Evolutionary conservation across 2,888 invertebrate species (phyloP), one percentile per base, ranked within the genome.

Genomic region (Aquatica leii): DNA sequence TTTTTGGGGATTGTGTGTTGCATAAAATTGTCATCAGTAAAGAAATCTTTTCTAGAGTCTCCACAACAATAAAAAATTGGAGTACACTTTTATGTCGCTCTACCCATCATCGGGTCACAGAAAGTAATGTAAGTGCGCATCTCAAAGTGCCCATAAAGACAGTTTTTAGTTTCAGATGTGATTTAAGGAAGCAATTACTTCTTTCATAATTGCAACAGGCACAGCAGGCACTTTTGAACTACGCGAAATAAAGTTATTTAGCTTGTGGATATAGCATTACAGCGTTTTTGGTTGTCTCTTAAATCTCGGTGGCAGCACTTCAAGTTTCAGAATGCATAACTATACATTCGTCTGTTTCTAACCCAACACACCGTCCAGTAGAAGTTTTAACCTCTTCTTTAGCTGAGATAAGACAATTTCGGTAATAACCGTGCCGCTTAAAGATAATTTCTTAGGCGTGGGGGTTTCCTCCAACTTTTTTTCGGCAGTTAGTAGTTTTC

Each of bases 401-500:
- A 37, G 9, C 37, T 37, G 37, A 2, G 37, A 37, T 37, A 37
- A 24, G 6, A 24, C 24, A 24, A 24, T 24, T 24, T 6, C 24
- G 5, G 3, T 2, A 11, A 37, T 9, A 11, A 2, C 12, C 9
- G 2, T 11, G 37, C 9, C 37, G n/a, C n/a, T n/a, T n/a, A n/a
- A n/a, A n/a, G n/a, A n/a, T n/a, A n/a, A n/a, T n/a, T n/a, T n/a
- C n/a, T n/a, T n/a, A n/a, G n/a, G n/a, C n/a, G n/a, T n/a, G n/a
- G n/a, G n/a, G n/a, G n/a, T n/a, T n/a, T n/a, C n/a, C n/a, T n/a
- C n/a, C n/a, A n/a, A n/a, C 37, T 37, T 37, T 11, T 37, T 11
- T 37, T 37, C 37, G 12, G 12, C 37, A 37, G 37, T 37, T 5
- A 37, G 37, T 37, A 37, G 37, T 37, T 37, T 37, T 37, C 37